phyloP scores from a whole-genome alignment of 1,140 invertebrate species.

The Bradysia coprophila region DNA sequence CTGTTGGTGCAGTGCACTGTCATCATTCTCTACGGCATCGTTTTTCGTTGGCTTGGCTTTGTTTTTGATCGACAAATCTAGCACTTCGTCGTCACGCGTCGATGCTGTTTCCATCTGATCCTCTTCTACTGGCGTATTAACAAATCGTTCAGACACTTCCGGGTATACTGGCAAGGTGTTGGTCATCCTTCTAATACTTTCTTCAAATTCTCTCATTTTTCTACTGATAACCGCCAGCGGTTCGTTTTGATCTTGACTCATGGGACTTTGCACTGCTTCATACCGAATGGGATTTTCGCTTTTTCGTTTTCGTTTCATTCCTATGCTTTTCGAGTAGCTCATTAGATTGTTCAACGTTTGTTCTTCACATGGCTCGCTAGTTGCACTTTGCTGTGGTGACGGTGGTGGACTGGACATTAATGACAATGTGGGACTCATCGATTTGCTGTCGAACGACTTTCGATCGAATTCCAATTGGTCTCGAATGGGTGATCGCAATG shows the following conservation, averaged over 20 bases:
- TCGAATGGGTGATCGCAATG: no score
- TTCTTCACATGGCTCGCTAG: background rate
- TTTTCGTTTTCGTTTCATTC: conserved; percentile 1
- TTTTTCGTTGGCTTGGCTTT: no score
- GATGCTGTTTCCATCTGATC: no score
- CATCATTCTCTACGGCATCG: no score
- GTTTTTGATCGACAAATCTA: background rate
- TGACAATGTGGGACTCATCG: background rate
- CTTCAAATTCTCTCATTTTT: background rate
- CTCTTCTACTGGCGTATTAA: no score
- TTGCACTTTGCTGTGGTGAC: background rate
- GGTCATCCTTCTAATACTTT: background rate
- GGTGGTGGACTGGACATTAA: background rate
- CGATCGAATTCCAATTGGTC: background rate
- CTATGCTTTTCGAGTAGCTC: background rate
- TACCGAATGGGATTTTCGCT: background rate
- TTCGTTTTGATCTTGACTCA: background rate
- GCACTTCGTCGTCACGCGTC: background rate
- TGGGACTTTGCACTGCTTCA: background rate
- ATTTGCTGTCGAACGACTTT: background rate
- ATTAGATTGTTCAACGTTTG: background rate
- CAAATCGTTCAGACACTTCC: no score
- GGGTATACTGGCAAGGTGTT: background rate
- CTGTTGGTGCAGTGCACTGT: no score
- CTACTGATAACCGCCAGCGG: background rate